Percentiles rank a stretch among this genome's conserved stretches.
Evolutionary conservation across 2,888 invertebrate genomes (phyloP).

Genomic region (Hirudinaria manillensis): DNA sequence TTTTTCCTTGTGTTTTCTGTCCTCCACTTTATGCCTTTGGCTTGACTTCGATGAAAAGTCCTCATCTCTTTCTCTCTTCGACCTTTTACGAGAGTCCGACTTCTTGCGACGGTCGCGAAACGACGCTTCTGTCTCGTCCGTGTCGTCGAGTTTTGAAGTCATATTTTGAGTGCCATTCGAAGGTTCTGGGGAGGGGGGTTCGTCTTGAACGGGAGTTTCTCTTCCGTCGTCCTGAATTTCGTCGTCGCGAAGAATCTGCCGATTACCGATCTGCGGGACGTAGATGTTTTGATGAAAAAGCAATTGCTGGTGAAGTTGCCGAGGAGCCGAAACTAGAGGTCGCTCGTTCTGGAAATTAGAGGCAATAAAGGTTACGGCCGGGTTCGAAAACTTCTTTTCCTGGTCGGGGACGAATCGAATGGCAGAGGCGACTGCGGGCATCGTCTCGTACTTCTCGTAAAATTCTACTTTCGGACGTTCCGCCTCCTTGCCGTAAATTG

Average conservation of each 20-base stretch:
- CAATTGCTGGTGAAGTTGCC: conserved; percentile 6
- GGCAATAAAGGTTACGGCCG: no score
- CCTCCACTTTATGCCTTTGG: background rate
- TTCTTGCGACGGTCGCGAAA: background rate
- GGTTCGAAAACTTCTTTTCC: no score
- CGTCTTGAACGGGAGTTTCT: conserved; percentile 13
- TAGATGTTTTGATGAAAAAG: conserved; percentile 2
- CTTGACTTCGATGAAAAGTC: background rate
- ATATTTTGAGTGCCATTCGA: background rate
- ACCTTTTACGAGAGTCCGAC: background rate
- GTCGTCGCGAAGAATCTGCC: background rate
- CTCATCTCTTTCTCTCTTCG: background rate
- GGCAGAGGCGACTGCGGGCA: no score
- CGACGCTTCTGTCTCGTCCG: background rate
- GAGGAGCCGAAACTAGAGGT: no score
- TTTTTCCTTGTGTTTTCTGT: background rate
- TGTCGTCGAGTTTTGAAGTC: background rate
- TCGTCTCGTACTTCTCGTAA: no score
- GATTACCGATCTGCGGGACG: background rate
- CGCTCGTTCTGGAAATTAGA: no score
- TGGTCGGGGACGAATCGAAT: no score
- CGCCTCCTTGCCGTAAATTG: no score
- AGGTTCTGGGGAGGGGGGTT: conserved; percentile 6
- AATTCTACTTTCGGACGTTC: no score
- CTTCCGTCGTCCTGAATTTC: background rate